Base-by-base conservation (phyloP, 2,797 vertebrate genomes). In the Ctenosaura bakeri region DNA sequence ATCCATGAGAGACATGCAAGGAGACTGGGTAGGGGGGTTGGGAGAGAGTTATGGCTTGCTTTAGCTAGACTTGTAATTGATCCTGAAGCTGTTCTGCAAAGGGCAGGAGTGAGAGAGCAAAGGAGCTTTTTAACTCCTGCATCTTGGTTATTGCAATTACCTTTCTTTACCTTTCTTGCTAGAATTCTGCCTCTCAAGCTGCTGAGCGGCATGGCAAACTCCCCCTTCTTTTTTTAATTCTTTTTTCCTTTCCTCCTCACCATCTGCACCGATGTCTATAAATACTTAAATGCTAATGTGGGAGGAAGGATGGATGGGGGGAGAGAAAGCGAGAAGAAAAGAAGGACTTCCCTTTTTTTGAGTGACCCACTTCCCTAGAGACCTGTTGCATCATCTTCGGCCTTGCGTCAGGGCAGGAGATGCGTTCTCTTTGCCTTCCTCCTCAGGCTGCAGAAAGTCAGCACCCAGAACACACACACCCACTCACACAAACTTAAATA, bases 241-340 rank as follows among this genome's bases (percentile, higher is more conserved):
- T 73, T 91, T 93, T 91, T 88, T 94, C 90, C 90, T 94, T 92
- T 88, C 95, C 91, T 92, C 92, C 90, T 94, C 38, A 2, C 94
- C 95, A 82, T 95, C 95, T 96, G 94, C 85, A 4, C 94, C 86
- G 90, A 92, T 92, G 94, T 90, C 91, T 92, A 92, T 92, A 91
- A 96, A 95, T 96, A 94, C 92, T 94, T 92, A 88, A 95, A 95
- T 92, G 94, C 92, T 92, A 89, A 94, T 83, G 78, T 73, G 71
- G 12, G 76, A 29, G 32, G 16, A 16, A 79, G 20, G 59, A n/a
- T 16, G 3, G 38, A 0, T 5, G 29, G 73, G 26, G 12, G 38
- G 6, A 69, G 83, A 62, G 35, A 4, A 5, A 35, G 38, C 26
- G 14, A 14, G 20, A 78, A 46, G 0, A 20, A 78, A 50, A 13